phyloP scores from a whole-genome alignment of 2,797 vertebrate species.

The Psittacula derbiana region DNA sequence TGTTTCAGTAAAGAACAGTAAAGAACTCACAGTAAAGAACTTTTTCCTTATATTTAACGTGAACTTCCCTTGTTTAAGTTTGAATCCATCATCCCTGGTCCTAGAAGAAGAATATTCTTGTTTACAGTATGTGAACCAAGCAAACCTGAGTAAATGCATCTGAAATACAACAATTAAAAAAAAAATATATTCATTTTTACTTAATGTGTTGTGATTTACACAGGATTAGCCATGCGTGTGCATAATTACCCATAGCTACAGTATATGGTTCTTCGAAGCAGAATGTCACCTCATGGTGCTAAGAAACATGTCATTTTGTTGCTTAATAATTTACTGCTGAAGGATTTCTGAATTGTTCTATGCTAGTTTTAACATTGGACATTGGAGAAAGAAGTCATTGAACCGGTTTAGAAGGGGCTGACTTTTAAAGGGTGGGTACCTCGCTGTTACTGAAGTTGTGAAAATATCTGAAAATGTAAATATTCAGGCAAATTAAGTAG shows the following conservation, averaged over 20 bases:
- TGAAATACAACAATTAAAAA: neutral
- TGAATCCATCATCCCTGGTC: neutral
- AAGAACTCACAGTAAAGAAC: neutral
- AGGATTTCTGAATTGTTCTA: neutral
- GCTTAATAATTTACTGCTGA: neutral
- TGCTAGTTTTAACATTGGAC: neutral
- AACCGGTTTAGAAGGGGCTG: neutral
- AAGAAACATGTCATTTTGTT: neutral
- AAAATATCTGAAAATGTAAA: neutral
- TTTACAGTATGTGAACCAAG: neutral
- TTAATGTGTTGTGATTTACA: neutral
- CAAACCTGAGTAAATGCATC: neutral
- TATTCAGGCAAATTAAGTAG: neutral
- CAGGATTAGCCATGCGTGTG: neutral
- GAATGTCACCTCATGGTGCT: neutral
- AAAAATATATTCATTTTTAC: neutral
- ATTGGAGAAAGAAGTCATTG: neutral
- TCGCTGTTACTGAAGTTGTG: neutral
- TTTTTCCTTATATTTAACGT: neutral
- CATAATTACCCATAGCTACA: neutral
- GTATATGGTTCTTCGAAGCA: neutral
- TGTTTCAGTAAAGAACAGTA: neutral
- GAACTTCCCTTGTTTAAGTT: neutral
- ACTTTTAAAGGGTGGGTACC: neutral
- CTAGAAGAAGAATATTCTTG: neutral